phyloP scores from a whole-genome alignment of 1,140 invertebrate species.

The Drosophila sucinea region DNA sequence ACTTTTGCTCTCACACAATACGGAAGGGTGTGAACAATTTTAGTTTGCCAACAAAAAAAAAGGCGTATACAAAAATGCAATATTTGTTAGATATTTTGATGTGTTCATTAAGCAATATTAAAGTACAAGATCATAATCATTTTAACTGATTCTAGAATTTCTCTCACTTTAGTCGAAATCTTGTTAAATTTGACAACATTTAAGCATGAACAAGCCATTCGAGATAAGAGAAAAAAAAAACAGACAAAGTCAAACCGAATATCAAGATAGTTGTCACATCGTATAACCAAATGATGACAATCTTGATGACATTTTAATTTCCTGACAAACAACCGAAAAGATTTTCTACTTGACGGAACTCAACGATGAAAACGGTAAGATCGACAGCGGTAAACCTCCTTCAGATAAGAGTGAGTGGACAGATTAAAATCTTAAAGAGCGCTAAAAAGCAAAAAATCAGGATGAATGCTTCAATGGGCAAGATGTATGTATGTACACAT shows the following conservation, averaged over 20 bases:
- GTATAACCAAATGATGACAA: slow-evolving; percentile 73
- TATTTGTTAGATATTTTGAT: slow-evolving; percentile 70
- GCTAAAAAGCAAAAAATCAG: slow-evolving; percentile 68
- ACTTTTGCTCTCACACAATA: slow-evolving; percentile 44
- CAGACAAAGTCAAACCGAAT: slow-evolving; percentile 26
- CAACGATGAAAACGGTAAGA: slow-evolving; percentile 48
- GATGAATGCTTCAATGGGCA: slow-evolving; percentile 13
- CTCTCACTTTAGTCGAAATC: slow-evolving; percentile 41
- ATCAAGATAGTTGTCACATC: slow-evolving; percentile 67
- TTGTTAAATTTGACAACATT: slow-evolving; percentile 80
- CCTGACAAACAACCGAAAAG: slow-evolving; percentile 60
- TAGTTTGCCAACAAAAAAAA: slow-evolving; percentile 7
- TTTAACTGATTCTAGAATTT: neutral
- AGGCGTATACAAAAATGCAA: slow-evolving; percentile 64
- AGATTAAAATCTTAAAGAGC: slow-evolving; percentile 79
- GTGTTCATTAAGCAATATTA: slow-evolving; percentile 73
- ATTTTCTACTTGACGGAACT: slow-evolving; percentile 78
- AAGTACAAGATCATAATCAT: slow-evolving; percentile 14
- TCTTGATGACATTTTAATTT: slow-evolving; percentile 83
- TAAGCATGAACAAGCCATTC: slow-evolving; percentile 67
- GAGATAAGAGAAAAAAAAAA: slow-evolving; percentile 51
- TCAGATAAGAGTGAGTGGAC: slow-evolving; percentile 36
- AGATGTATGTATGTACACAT: slow-evolving; percentile 43
- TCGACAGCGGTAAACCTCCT: slow-evolving; percentile 36
- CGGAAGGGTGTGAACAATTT: slow-evolving; percentile 28